Evolutionary conservation across 2,888 invertebrate genomes (phyloP).

Genomic region (Nemotelus nigrinus): DNA sequence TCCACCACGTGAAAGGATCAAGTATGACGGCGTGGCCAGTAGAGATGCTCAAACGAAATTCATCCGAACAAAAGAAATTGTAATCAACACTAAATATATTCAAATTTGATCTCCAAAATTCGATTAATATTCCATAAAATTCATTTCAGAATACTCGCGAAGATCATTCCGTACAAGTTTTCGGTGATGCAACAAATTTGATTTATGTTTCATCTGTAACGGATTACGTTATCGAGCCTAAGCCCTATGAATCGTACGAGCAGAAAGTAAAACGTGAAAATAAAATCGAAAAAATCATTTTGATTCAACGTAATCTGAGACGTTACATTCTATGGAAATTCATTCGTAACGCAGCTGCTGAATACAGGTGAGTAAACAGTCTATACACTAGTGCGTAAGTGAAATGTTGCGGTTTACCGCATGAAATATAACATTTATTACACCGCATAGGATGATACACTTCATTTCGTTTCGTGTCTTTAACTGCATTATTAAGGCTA

Average conservation of each 20-base stretch:
- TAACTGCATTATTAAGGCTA: too few species aligned
- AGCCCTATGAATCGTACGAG: slow-evolving; percentile 74
- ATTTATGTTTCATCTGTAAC: slow-evolving; percentile 69
- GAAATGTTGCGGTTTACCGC: too few species aligned
- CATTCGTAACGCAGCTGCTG: slow-evolving; percentile 66
- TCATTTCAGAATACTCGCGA: slow-evolving; percentile 59
- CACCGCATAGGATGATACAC: too few species aligned
- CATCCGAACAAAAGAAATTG: slow-evolving; percentile 61
- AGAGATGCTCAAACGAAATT: slow-evolving; percentile 75
- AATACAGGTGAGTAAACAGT: slow-evolving; percentile 63
- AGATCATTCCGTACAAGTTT: slow-evolving; percentile 61
- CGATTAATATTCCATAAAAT: not conserved
- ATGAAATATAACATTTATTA: too few species aligned
- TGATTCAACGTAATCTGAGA: slow-evolving; percentile 71
- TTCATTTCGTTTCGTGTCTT: too few species aligned
- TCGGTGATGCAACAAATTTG: slow-evolving; percentile 60
- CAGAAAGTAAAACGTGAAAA: slow-evolving; percentile 70
- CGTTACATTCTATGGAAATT: slow-evolving; percentile 64
- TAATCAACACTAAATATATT: slow-evolving; percentile 52
- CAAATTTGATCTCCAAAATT: too few species aligned
- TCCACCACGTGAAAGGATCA: slow-evolving; percentile 60
- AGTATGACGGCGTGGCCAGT: slow-evolving; percentile 55
- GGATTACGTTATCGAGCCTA: slow-evolving; percentile 71
- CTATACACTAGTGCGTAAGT: not conserved
- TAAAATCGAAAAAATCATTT: slow-evolving; percentile 68